A percentile compares a stretch with the other conserved stretches of the same genome.
Conservation (phyloP, 2,797 vertebrate genomes). For the Monodelphis domestica region DNA sequence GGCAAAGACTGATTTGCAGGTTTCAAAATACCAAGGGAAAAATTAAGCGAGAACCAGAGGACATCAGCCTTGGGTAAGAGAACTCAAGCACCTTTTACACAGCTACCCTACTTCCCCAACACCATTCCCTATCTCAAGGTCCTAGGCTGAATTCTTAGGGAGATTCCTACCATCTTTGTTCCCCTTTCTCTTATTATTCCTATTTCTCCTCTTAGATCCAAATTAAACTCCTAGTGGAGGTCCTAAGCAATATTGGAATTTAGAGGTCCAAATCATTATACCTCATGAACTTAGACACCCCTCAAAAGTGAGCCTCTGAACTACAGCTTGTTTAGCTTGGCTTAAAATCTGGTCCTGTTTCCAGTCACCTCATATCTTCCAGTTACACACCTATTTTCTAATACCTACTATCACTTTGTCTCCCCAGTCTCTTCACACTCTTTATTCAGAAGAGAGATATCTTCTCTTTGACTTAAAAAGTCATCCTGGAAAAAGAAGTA, state of each 20-base stretch:
- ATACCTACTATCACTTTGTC: background rate
- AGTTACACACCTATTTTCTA: too few species aligned
- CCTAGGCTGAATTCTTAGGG: background rate
- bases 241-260: background rate
- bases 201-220: background rate
- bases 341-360: background rate
- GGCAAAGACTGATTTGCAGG: background rate
- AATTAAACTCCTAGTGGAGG: background rate
- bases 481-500: slow-evolving; percentile 1
- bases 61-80: background rate
- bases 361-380: background rate
- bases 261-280: background rate
- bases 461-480: background rate
- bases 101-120: background rate
- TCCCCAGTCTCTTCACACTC: background rate
- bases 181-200: background rate
- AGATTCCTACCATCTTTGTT: background rate
- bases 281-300: background rate
- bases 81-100: background rate
- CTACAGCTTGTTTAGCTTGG: background rate
- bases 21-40: background rate
- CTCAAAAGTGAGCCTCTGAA: background rate
- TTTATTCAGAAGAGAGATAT: background rate
- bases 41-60: background rate
- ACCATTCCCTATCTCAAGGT: background rate